Evolutionary conservation across 53 echinoderm and acorn worm species (phyloP).

Genomic region (Astropecten irregularis): DNA sequence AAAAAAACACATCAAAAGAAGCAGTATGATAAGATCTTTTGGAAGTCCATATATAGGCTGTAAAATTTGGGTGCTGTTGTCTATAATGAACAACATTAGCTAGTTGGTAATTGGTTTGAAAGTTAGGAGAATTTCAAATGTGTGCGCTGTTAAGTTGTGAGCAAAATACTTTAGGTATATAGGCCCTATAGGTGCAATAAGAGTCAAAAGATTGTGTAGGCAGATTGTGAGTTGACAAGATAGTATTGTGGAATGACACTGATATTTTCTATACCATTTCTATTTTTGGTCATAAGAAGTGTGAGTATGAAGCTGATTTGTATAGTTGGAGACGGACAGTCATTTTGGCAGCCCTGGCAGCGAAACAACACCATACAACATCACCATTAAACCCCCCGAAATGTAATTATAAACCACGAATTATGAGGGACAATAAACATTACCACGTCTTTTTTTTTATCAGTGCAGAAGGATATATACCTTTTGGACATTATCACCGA

Average conservation of each 20-base stretch:
- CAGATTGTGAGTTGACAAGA: not conserved
- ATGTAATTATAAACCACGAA: not conserved
- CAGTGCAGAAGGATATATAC: not conserved
- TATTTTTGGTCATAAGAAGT: not conserved
- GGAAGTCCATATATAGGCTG: too few relatives aligned
- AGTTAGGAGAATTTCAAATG: too few relatives aligned
- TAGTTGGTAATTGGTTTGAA: too few relatives aligned
- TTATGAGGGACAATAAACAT: not conserved
- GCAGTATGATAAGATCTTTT: too few relatives aligned
- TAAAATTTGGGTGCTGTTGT: too few relatives aligned
- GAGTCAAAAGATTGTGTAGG: not conserved
- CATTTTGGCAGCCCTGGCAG: not conserved
- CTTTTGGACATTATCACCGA: not conserved
- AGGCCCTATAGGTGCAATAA: not conserved
- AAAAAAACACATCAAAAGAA: too few relatives aligned
- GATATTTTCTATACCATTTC: not conserved
- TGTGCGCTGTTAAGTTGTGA: too few relatives aligned
- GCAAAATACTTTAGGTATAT: not conserved
- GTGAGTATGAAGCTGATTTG: not conserved
- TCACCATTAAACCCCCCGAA: too few relatives aligned
- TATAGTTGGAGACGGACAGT: not conserved
- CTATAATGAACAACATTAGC: too few relatives aligned
- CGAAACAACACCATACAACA: not conserved
- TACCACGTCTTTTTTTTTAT: too few relatives aligned
- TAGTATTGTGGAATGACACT: not conserved